Conservation (phyloP, 1,140 invertebrate species). For the Papilio polyxenes region DNA sequence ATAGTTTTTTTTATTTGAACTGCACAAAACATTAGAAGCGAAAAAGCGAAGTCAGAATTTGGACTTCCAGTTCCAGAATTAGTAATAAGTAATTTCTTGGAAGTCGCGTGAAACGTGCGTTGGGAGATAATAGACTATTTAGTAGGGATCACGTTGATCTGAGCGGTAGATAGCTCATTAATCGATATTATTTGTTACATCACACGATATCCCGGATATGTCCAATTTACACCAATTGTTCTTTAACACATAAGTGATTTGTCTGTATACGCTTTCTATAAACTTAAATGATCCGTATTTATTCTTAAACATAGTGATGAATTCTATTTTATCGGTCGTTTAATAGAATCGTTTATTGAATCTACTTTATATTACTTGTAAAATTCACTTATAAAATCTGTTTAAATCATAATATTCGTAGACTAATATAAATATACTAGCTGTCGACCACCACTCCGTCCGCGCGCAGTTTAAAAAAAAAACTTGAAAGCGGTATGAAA, state of each 20-base stretch:
- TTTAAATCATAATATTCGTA: too few species aligned
- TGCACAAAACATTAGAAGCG: background rate
- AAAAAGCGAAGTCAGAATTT: too few species aligned
- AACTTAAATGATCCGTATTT: background rate
- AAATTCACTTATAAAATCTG: too few species aligned
- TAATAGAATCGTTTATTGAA: background rate
- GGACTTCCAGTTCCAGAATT: background rate
- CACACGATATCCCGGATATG: background rate
- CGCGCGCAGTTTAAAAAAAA: too few species aligned
- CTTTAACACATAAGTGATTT: background rate
- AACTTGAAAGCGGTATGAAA: too few species aligned
- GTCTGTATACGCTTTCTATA: background rate
- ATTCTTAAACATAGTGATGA: background rate
- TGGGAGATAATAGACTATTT: conserved; percentile 21
- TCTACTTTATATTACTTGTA: too few species aligned
- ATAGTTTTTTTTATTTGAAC: background rate
- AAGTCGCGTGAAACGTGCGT: conserved; percentile 3
- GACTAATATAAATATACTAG: too few species aligned
- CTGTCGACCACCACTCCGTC: too few species aligned
- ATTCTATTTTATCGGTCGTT: background rate
- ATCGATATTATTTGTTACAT: conserved; percentile 3
- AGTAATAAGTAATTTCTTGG: conserved; percentile 23
- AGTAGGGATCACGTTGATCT: conserved; percentile 20
- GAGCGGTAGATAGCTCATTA: conserved; percentile 17
- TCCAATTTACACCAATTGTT: conserved; percentile 16